Percentiles rank a stretch among this genome's conserved stretches.
Evolutionary conservation across 2,888 invertebrate genomes (phyloP).

Genomic region (Ormyrus rosae): DNA sequence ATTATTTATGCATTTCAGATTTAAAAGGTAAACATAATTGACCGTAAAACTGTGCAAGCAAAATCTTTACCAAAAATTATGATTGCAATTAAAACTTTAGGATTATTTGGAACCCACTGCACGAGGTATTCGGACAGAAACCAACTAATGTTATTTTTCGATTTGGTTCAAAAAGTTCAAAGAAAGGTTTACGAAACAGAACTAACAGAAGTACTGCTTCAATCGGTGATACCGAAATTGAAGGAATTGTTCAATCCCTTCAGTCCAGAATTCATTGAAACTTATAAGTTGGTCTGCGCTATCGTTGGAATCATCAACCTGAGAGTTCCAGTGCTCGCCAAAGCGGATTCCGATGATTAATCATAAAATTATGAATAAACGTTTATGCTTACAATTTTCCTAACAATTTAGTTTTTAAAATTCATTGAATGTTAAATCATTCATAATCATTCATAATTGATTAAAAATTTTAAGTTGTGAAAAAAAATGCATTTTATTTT

Average conservation of each 20-base stretch:
- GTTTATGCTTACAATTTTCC: not conserved
- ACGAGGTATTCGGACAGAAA: conserved; percentile 65
- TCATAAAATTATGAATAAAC: conserved; percentile 4
- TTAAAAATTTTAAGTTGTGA: too few species aligned
- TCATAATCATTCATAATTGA: too few species aligned
- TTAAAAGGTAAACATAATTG: conserved; percentile 63
- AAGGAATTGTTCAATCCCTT: conserved; percentile 57
- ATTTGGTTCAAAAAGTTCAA: conserved; percentile 66
- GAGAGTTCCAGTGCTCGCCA: conserved; percentile 66
- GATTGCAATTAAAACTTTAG: conserved; percentile 52
- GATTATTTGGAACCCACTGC: conserved; percentile 59
- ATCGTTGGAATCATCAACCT: conserved; percentile 68
- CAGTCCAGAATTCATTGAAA: conserved; percentile 61
- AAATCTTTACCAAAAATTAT: too few species aligned
- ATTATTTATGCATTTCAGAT: conserved; percentile 58
- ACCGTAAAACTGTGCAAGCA: not conserved
- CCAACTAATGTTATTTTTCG: conserved; percentile 64
- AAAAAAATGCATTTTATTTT: too few species aligned
- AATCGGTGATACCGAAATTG: conserved; percentile 63
- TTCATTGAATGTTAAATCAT: too few species aligned
- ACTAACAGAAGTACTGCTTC: conserved; percentile 62
- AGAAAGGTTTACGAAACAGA: conserved; percentile 62
- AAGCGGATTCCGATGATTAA: conserved; percentile 59
- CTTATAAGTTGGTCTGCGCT: conserved; percentile 69
- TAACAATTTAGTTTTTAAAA: too few species aligned